Conservation (phyloP, 2,888 invertebrate genomes). For the Arge pagana region DNA sequence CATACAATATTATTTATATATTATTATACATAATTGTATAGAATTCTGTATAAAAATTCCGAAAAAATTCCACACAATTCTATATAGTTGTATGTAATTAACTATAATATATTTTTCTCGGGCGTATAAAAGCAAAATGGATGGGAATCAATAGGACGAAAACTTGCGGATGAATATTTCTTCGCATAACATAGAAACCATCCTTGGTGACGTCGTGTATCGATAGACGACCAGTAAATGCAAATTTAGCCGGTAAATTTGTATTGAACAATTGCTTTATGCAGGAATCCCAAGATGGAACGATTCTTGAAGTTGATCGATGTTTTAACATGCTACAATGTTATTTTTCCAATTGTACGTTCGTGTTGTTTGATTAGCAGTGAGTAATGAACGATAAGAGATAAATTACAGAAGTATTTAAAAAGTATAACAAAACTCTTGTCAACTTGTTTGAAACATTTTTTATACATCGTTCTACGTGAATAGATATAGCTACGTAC, state of each 20-base stretch:
- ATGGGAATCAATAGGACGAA: background rate
- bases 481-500: constrained; percentile 31
- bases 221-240: constrained; percentile 65
- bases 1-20: too few species aligned
- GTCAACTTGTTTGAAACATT: background rate
- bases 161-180: constrained; percentile 43
- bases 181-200: constrained; percentile 50
- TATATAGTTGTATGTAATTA: too few species aligned
- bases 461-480: background rate
- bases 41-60: too few species aligned
- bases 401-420: background rate
- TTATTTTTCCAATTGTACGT: too few species aligned
- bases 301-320: constrained; percentile 46
- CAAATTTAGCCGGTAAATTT: constrained; percentile 68
- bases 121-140: too few species aligned
- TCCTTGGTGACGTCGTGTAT: constrained; percentile 65
- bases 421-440: background rate
- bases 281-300: constrained; percentile 67
- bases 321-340: constrained; percentile 61
- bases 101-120: too few species aligned
- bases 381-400: too few species aligned
- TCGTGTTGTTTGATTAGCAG: too few species aligned
- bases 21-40: too few species aligned
- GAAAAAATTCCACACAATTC: too few species aligned
- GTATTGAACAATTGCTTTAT: constrained; percentile 65